Percentiles rank a stretch among this genome's conserved stretches.
Conservation (phyloP, 2,113 vertebrate genomes). For the Progne subis region DNA sequence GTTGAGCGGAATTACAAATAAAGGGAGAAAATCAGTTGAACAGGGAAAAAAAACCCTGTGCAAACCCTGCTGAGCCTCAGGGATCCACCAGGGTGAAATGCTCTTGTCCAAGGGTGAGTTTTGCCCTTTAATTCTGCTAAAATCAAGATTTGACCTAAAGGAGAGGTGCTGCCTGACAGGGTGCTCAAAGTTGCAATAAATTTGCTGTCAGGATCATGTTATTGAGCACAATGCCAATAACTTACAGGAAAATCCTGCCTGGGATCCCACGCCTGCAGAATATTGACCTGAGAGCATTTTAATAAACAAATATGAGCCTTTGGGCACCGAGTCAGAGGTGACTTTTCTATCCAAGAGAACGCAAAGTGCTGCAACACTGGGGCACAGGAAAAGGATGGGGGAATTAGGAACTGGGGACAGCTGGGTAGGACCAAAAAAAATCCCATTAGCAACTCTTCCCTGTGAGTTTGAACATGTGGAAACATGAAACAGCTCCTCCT, state of each 20-base stretch:
- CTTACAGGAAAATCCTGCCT: neutral
- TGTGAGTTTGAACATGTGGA: neutral
- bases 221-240: slow-evolving; percentile 39
- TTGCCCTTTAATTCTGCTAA: neutral
- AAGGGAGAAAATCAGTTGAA: neutral
- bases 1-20: neutral
- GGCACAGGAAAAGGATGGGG: neutral
- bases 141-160: neutral
- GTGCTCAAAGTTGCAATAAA: neutral
- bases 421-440: neutral
- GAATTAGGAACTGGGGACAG: neutral
- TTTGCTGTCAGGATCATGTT: neutral
- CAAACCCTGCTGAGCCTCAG: neutral
- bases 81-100: neutral
- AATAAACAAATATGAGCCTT: neutral
- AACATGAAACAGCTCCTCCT: neutral
- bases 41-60: neutral
- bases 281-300: slow-evolving; percentile 20
- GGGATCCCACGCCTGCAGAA: neutral
- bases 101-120: neutral
- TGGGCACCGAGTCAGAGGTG: neutral
- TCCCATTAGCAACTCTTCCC: neutral
- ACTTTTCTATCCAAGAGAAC: neutral
- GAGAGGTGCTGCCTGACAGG: neutral
- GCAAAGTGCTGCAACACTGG: neutral